A percentile compares a stretch with the other conserved stretches of the same genome.
Evolutionary conservation across 2,888 invertebrate genomes (phyloP).

Genomic region (Baccha elongata): DNA sequence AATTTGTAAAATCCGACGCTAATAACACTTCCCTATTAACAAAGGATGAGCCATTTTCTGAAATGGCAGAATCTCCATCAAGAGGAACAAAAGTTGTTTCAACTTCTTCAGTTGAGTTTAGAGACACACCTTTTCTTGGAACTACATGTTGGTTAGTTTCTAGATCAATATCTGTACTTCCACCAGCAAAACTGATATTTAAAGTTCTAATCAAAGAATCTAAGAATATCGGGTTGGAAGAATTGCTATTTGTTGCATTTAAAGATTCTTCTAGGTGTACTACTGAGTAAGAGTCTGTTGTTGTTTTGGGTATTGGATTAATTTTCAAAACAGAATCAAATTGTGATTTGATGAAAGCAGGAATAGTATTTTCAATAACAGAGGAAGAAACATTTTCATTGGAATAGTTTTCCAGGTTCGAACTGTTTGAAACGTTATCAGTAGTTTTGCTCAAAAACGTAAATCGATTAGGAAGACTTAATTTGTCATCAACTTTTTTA

Average conservation of each 20-base stretch:
- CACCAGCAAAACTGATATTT: background rate
- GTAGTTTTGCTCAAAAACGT: too few species aligned
- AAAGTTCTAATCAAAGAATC: slow-evolving; percentile 4
- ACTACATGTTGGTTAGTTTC: slow-evolving; percentile 31
- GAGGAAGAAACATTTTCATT: too few species aligned
- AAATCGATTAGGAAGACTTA: too few species aligned
- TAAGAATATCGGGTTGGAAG: background rate
- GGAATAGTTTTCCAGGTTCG: too few species aligned
- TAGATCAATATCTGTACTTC: background rate
- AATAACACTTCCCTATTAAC: background rate
- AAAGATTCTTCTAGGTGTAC: background rate
- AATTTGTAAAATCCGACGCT: background rate
- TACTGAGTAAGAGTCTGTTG: background rate
- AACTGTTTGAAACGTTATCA: too few species aligned
- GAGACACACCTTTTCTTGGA: slow-evolving; percentile 38
- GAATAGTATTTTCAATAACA: background rate
- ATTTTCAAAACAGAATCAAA: background rate
- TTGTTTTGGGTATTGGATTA: background rate
- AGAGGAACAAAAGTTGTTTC: background rate
- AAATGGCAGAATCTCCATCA: background rate
- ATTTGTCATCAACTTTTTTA: too few species aligned
- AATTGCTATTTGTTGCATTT: background rate
- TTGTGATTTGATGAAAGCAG: background rate
- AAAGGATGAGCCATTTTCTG: background rate
- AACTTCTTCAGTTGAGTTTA: slow-evolving; percentile 3